These are phyloP conservation scores for Macrophya annulata DNA, from an alignment of 2,888 invertebrate genomes.

Conservation along the genomic window DNA sequence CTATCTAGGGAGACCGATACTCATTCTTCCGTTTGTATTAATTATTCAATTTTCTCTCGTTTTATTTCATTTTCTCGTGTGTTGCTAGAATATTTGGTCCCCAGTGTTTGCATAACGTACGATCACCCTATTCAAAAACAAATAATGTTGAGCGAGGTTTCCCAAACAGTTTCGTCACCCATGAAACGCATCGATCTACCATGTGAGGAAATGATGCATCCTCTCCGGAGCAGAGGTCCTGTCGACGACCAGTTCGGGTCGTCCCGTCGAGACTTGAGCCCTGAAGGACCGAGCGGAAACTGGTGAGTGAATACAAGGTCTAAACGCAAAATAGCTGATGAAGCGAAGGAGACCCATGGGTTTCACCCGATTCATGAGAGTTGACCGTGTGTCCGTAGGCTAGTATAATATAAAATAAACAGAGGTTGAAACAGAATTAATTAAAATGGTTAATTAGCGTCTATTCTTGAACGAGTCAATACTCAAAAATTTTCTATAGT, in stretches of 20 bases:
- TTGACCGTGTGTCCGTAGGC: not conserved
- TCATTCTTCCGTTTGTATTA: not conserved
- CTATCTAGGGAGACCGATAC: not conserved
- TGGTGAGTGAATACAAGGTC: constrained; percentile 45
- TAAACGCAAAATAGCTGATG: constrained; percentile 34
- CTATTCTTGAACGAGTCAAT: constrained; percentile 23
- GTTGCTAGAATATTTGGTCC: not conserved
- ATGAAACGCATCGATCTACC: constrained; percentile 22
- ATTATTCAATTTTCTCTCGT: not conserved
- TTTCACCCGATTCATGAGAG: not conserved
- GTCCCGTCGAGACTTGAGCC: constrained; percentile 7
- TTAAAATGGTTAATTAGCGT: constrained; percentile 14
- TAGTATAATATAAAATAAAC: not conserved
- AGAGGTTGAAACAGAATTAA: not conserved
- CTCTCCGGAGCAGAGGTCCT: constrained; percentile 13
- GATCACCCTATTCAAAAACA: not conserved
- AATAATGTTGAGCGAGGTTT: not conserved
- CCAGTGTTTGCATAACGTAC: not conserved
- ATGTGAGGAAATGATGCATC: constrained; percentile 31
- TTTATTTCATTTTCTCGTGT: not conserved
- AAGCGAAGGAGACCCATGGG: constrained; percentile 18
- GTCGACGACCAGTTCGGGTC: constrained; percentile 31
- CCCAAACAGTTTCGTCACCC: not conserved
- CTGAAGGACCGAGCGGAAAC: constrained; percentile 8
- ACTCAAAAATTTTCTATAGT: constrained; percentile 16